These are phyloP conservation scores for Australoheros facetus DNA, from an alignment of 2,797 vertebrate species.

Conservation along the genomic window DNA sequence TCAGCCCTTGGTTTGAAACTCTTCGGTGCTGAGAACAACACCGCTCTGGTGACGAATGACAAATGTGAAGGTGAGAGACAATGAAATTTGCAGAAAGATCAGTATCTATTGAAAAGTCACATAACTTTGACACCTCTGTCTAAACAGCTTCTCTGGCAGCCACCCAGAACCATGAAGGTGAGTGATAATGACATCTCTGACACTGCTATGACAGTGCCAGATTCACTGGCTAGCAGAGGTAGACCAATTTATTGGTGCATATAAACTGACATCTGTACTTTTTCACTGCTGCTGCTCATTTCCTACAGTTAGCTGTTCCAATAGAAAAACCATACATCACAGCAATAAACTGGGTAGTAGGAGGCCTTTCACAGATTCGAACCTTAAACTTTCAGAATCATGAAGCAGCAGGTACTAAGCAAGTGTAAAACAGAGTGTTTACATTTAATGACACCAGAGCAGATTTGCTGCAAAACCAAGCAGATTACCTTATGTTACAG, in stretches of 20 bases:
- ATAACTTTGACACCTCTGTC: constrained; percentile 33
- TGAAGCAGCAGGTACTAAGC: background rate
- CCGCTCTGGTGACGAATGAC: constrained; percentile 38
- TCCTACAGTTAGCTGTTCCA: background rate
- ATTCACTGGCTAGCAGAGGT: constrained; percentile 17
- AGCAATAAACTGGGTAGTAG: background rate
- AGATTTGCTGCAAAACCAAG: constrained; percentile 34
- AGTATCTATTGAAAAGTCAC: constrained; percentile 23
- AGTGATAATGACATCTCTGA: constrained; percentile 49
- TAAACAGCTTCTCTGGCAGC: constrained; percentile 45
- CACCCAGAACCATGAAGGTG: constrained; percentile 42
- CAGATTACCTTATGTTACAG: constrained; percentile 30
- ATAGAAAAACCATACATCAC: background rate
- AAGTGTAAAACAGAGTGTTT: background rate
- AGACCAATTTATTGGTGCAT: constrained; percentile 24
- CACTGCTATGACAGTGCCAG: constrained; percentile 23
- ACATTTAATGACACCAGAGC: constrained; percentile 13
- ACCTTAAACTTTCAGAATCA: background rate
- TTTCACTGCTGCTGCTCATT: background rate
- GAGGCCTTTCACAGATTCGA: constrained; percentile 5
- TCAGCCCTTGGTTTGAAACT: constrained; percentile 12
- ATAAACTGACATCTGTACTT: constrained; percentile 31
- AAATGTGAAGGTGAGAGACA: constrained; percentile 53
- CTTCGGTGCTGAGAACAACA: background rate
- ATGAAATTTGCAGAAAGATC: constrained; percentile 38